These are phyloP conservation scores for Salpingus planirostris DNA, from an alignment of 2,888 invertebrate species.

Conservation along the genomic window DNA sequence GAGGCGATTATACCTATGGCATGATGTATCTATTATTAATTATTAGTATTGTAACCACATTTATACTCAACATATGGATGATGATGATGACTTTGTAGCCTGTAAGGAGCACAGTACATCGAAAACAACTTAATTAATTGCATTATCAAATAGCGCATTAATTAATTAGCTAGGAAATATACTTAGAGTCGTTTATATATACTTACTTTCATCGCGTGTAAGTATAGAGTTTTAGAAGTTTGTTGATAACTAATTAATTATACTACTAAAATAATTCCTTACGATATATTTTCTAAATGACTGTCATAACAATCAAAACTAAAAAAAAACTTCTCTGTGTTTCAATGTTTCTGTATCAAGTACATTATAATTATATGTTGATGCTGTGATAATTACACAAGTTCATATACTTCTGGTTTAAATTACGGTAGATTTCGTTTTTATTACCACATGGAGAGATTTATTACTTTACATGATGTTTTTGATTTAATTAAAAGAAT, in stretches of 20 bases:
- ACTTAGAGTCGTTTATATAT: constrained; percentile 5
- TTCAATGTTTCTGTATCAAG: constrained; percentile 11
- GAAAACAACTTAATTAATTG: constrained; percentile 5
- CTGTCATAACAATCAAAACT: constrained; percentile 15
- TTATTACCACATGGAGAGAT: background rate
- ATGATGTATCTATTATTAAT: background rate
- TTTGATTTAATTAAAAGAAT: too few relatives aligned
- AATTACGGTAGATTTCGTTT: background rate
- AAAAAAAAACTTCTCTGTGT: constrained; percentile 11
- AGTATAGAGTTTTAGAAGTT: constrained; percentile 10
- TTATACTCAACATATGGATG: too few relatives aligned
- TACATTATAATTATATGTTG: too few relatives aligned
- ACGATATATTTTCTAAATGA: constrained; percentile 13
- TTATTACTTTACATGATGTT: too few relatives aligned
- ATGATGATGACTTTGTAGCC: too few relatives aligned
- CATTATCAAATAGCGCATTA: background rate
- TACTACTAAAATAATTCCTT: too few relatives aligned
- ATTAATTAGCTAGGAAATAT: background rate
- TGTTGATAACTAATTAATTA: constrained; percentile 6
- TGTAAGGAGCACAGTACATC: constrained; percentile 4
- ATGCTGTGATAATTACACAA: constrained; percentile 17
- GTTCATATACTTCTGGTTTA: constrained; percentile 5
- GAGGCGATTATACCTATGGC: too few relatives aligned
- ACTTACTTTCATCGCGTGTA: constrained; percentile 1
- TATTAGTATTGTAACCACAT: background rate